Base-by-base conservation (phyloP, 1,140 invertebrate genomes). In the Brachystomella parvula region DNA sequence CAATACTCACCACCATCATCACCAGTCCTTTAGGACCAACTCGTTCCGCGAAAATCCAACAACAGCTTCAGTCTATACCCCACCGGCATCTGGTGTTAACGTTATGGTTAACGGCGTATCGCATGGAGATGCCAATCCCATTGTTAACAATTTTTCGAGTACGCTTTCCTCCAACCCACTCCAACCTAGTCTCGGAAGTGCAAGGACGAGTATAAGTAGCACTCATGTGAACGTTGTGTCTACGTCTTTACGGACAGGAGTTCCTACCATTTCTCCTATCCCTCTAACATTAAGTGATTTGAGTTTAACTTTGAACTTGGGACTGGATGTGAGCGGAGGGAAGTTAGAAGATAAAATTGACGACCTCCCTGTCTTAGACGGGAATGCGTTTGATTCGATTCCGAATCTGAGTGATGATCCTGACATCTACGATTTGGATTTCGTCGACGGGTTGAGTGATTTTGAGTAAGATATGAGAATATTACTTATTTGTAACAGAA, bases 341-440 rank as follows among this genome's bases (percentile, higher is more conserved):
- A 65, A 68, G 32, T 53, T 62, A 47, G 68, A 70, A 17, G 58
- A 60, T 31, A 70, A 73, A 67, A 73, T 70, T 58, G 71, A 70
- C 33, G 68, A 68, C 33, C 67, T 71, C 26, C 67, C 68, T 2
- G 71, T 70, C 12, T 53, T 72, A 26, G 71, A 72, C 39, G 71
- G 71, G 47, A 72, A 70, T 70, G 67, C 71, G 2, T 72, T 72
- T 65, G 71, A 72, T 35, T 72, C 71, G 6, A 72, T 72, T 35
- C 71, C 71, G 24, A 70, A 72, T 62, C 63, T 72, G 58, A 72
- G 71, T 66, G 71, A 72, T 62, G 71, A 72, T 63, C 47, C 68
- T 29, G 71, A 72, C 49, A 68, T 64, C 19, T 47, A 70, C 2
- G 71, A 72, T 33, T 62, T 72, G 56, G 71, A 72, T 53, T 31